phyloP scores from a whole-genome alignment of 2,113 vertebrate species.

The Ophthalmolycus amberensis region DNA sequence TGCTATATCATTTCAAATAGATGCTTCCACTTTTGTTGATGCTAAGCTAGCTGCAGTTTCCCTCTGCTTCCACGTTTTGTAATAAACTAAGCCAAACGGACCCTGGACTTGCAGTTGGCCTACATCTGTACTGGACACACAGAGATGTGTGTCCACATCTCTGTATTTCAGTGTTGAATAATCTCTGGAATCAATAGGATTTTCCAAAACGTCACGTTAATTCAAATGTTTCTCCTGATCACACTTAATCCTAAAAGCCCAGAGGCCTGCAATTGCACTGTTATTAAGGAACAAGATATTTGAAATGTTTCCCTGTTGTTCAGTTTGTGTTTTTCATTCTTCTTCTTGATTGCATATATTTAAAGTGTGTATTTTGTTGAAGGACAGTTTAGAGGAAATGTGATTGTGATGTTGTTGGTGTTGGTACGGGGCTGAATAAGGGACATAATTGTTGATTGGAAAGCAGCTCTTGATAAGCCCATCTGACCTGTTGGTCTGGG shows the following conservation, averaged over 20 bases:
- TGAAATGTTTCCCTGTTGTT: slow-evolving; percentile 18
- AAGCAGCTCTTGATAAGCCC: background rate
- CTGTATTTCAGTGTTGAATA: background rate
- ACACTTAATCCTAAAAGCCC: background rate
- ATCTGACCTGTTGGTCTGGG: slow-evolving; percentile 1
- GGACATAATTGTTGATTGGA: slow-evolving; percentile 14
- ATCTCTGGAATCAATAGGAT: background rate
- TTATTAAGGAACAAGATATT: slow-evolving; percentile 4
- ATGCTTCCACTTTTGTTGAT: background rate
- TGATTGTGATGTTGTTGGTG: slow-evolving; percentile 36
- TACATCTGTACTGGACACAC: background rate
- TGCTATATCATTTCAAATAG: background rate
- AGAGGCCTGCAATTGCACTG: slow-evolving; percentile 50
- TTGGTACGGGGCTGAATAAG: slow-evolving; percentile 14
- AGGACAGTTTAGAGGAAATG: slow-evolving; percentile 8
- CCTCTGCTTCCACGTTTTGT: background rate
- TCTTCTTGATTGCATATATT: background rate
- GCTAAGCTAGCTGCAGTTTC: background rate
- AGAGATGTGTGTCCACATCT: too few species aligned
- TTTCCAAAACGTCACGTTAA: background rate
- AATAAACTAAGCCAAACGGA: background rate
- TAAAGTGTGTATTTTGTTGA: slow-evolving; percentile 10
- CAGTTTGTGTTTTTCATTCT: background rate
- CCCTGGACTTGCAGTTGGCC: too few species aligned
- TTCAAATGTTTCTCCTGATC: background rate